Base-by-base conservation (phyloP, 2,888 invertebrate genomes). In the Pristionchus maxplancki region DNA sequence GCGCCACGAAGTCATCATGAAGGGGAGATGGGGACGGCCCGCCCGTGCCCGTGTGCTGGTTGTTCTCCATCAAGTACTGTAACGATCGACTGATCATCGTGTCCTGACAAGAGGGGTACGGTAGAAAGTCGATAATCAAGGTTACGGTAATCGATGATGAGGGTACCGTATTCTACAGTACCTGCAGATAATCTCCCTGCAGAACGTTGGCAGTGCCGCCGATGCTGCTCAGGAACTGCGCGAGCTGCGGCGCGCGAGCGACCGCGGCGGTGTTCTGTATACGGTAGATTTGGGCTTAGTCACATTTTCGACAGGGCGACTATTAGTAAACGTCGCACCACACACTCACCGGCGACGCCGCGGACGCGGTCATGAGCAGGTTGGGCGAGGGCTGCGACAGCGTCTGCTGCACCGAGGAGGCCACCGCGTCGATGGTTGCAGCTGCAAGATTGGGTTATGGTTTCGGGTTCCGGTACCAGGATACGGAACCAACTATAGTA, bases 311-410 rank as follows among this genome's bases (percentile, higher is more conserved):
- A n/a, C n/a, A 15, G 28, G 64, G n/a, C 28, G 64, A 13, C 64
- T 64, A 64, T 28, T 6, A 28, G 64, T 64, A 13, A 5, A 24
- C 9, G 15, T n/a, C 11, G 13, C 3, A 28, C 4, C 64, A 28
- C 17, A 9, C n/a, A 48, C 62, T 92, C 90, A 94, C 95, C 89
- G 93, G 94, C 90, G 83, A 93, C 91, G 92, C 95, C 95, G n/a
- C n/a, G n/a, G 89, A 95, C 94, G 93, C 95, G 89, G 71, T 84
- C 88, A 48, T 74, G 78, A 87, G 90, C 64, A 82, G 44, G 67
- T 74, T 9, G 34, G 44, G 89, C 50, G 87, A 87, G 2, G 87
- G 48, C 48, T 44, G n/a, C 8, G 71, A 6, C 17, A 37, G 20
- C 24, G 71, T 40, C 34, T 20, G 3, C 62, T n/a, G 6, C n/a